These are phyloP conservation scores for Tricholauxania praeusta DNA, from an alignment of 2,888 invertebrate genomes.

Conservation along the genomic window DNA sequence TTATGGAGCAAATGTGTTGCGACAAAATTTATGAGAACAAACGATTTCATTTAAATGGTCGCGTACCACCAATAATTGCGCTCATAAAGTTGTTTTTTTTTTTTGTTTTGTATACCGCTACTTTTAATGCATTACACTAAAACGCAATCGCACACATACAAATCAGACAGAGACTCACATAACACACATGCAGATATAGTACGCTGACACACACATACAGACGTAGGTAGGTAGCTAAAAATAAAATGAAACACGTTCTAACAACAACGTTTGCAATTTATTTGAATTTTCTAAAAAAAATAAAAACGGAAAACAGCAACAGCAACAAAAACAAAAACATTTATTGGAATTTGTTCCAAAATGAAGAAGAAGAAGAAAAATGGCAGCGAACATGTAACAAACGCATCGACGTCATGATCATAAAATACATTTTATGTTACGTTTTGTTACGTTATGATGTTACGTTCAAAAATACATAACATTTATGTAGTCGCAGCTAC, in stretches of 20 bases:
- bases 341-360: conserved; percentile 4
- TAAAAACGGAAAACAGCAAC: neutral
- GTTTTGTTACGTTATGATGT: conserved; percentile 16
- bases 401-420: conserved; percentile 11
- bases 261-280: conserved; percentile 8
- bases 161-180: conserved; percentile 5
- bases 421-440: conserved; percentile 22
- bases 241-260: conserved; percentile 3
- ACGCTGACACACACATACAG: neutral
- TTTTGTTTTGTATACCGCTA: conserved; percentile 2
- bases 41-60: conserved; percentile 30
- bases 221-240: neutral
- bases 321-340: conserved; percentile 9
- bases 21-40: conserved; percentile 21
- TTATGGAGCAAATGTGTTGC: neutral
- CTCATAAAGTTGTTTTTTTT: conserved; percentile 10
- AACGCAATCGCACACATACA: conserved; percentile 12
- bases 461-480: conserved; percentile 2
- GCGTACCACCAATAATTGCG: conserved; percentile 23
- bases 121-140: conserved; percentile 23
- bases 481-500: conserved; percentile 1
- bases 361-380: neutral
- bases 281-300: conserved; percentile 5
- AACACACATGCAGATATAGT: neutral
- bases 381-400: neutral